A percentile compares a stretch with the other conserved stretches of the same genome.
Evolutionary conservation across 2,888 invertebrate species (phyloP).

Genomic region (Drosophila phalerata): DNA sequence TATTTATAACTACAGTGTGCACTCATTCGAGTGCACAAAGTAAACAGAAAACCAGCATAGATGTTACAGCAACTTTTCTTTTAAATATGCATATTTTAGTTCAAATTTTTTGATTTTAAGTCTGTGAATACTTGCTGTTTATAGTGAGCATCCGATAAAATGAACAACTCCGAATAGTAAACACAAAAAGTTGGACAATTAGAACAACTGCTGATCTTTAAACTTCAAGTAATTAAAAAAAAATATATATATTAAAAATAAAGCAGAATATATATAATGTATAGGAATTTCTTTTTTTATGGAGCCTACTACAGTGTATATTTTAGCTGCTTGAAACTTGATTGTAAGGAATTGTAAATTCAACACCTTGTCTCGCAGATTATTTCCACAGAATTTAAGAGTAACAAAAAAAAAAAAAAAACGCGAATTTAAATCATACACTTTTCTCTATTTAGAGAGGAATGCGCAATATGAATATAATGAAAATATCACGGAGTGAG

Average conservation of each 20-base stretch:
- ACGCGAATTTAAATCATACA: not conserved
- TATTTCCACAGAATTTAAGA: conserved; percentile 36
- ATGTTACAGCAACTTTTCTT: not conserved
- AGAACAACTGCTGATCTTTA: too few species aligned
- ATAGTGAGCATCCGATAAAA: not conserved
- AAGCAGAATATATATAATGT: too few species aligned
- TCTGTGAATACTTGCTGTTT: not conserved
- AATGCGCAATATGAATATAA: conserved; percentile 12
- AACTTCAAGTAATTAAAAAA: too few species aligned
- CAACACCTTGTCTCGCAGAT: conserved; percentile 30
- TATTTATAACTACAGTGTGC: conserved; percentile 12
- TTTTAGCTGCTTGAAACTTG: not conserved
- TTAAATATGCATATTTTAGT: not conserved
- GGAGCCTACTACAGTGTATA: too few species aligned
- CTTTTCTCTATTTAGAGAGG: not conserved
- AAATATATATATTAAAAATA: too few species aligned
- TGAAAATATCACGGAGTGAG: not conserved
- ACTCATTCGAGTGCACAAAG: not conserved
- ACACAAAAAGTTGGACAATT: too few species aligned
- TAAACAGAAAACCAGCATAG: not conserved
- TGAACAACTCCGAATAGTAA: too few species aligned
- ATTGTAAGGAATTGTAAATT: conserved; percentile 24
- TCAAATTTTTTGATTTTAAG: not conserved
- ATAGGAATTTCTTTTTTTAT: too few species aligned
- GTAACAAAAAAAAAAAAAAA: not conserved